Evolutionary conservation across 2,888 invertebrate species (phyloP), one percentile per base, ranked within the genome.

Genomic region (Hedya salicella): DNA sequence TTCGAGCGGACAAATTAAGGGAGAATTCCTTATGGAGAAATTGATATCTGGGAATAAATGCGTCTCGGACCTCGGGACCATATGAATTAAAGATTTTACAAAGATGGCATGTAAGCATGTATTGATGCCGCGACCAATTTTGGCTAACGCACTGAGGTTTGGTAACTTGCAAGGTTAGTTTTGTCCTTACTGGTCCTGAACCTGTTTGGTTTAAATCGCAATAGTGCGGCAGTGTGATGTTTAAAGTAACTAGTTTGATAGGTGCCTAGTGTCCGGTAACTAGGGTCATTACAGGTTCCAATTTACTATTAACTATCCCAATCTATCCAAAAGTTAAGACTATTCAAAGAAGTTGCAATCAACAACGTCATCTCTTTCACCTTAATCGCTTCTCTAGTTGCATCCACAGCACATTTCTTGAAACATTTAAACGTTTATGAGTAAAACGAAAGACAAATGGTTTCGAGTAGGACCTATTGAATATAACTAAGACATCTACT

Each of bases 1-100:
- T 65, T 65, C 25, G 64, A 46, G 39, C 19, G 32, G 65, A 65
- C 65, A 65, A 65, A 65, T 65, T 59, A 65, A 14, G 46, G 65
- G 19, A 39, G 52, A 65, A 65, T 44, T 53, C 25, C 59, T 19
- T 50, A 50, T 59, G 21, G 59, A 52, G 52, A 53, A 40, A 46
- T 46, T 44, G 59, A 30, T 44, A 52, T 60, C 36, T 36, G 53
- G 36, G 53, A 53, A 62, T 62, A 21, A 52, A 32, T 62, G 42
- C 48, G 59, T 17, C n/a, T 46, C 19, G 25, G n/a, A 30, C 49
- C 16, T 36, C 21, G 39, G 48, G 48, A 14, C 48, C 32, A 39
- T 16, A 59, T 57, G 57, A 57, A 57, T 57, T 46, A 57, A 46
- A 57, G 32, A 57, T 57, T 32, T 57, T 32, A 57, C 57, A 16